Evolutionary conservation across 53 echinoderm and acorn worm species (phyloP), one percentile per base, ranked within the genome.

Genomic region (Patiria pectinifera): DNA sequence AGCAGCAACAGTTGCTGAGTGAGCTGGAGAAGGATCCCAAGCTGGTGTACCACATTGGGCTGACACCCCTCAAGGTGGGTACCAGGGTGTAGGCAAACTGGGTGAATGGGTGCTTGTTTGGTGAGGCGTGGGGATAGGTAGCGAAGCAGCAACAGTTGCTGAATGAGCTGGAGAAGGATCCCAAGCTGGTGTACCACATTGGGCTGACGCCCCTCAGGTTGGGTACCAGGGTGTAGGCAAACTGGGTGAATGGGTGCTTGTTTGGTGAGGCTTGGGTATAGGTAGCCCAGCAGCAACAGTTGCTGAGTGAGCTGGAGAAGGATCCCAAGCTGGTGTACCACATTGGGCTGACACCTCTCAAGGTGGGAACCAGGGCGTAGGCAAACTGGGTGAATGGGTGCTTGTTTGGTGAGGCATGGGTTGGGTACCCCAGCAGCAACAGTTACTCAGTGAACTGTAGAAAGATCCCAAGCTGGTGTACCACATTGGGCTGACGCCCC

Each of bases 1-100:
- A 99, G 44, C 99, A 99, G 76, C 99, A 99, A 15, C 99, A 99
- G 83, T 89, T 99, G 10, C 84, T 99, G 46, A 96, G 95, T 63
- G 99, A 98, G 80, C 91, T 98, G 76, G 99, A 98, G 94, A 98
- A 98, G 82, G 99, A 98, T 58, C 97, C 95, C 12, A 98, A 98
- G 23, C 86, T 97, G 69, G 99, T 98, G 12, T 98, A 98, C 58
- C 99, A 98, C 86, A 98, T 98, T 49, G 99, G 99, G 74, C 93
- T 98, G 13, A 98, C 99, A 22, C 99, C 99, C 44, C 95, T 96
- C 43, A 98, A 98, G 96, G 98, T 98, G 63, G 82, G 94, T 19
- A 83, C 13, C 58, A 43, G 45, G 9, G 35, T 45, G 24, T 59
- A 26, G 25, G 14, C 3, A 46, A 19, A 48, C 15, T 6, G 45